These are phyloP conservation scores for Bovichtus variegatus DNA, from an alignment of 2,797 vertebrate genomes.

Conservation along the genomic window DNA sequence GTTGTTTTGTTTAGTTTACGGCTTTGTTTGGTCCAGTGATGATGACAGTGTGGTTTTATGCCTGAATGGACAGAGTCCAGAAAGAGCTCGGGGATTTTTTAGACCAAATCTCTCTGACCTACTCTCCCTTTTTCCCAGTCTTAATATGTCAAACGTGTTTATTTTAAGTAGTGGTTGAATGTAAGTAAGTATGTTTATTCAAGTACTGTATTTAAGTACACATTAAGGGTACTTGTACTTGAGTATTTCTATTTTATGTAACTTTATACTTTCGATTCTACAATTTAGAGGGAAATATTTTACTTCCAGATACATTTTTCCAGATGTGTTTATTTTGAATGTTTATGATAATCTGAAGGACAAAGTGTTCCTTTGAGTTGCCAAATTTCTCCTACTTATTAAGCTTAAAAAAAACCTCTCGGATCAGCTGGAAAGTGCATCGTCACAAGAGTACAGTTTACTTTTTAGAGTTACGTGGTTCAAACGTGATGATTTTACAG, in stretches of 20 bases:
- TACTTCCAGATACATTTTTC: too few species aligned
- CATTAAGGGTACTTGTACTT: not conserved
- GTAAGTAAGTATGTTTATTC: not conserved
- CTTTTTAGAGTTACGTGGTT: too few species aligned
- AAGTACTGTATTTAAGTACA: not conserved
- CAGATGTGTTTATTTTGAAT: too few species aligned
- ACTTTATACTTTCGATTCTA: not conserved
- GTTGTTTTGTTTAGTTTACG: not conserved
- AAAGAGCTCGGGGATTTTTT: not conserved
- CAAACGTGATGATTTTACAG: too few species aligned
- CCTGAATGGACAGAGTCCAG: slow-evolving; percentile 8
- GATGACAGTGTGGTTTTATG: slow-evolving; percentile 39
- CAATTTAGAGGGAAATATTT: too few species aligned
- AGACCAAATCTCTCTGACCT: not conserved
- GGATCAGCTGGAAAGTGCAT: too few species aligned
- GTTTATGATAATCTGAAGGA: too few species aligned
- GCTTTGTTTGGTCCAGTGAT: slow-evolving; percentile 18
- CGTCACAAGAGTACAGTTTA: too few species aligned
- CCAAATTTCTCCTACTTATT: too few species aligned
- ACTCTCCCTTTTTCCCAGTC: not conserved
- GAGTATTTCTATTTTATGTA: not conserved
- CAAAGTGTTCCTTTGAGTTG: too few species aligned
- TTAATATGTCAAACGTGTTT: not conserved
- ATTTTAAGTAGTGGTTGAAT: not conserved
- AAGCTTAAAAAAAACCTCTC: too few species aligned